Evolutionary conservation across 2,113 vertebrate species (phyloP).

Genomic region (Dipodomys spectabilis): DNA sequence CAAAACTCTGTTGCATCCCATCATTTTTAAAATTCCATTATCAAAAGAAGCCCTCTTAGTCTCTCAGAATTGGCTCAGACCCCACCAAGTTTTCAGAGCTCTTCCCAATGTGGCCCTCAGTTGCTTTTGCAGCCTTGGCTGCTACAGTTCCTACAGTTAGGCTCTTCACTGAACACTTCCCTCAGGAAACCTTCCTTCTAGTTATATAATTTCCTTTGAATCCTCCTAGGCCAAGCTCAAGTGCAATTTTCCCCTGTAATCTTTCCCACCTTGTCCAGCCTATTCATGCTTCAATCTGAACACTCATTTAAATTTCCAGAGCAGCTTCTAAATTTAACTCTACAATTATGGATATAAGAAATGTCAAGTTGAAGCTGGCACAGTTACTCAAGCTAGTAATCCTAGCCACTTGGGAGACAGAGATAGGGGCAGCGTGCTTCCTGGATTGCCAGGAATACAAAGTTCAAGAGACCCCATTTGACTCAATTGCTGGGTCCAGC

Average conservation of each 20-base stretch:
- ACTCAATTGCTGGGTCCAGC: too few species aligned
- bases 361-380: neutral
- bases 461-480: too few species aligned
- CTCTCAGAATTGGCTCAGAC: neutral
- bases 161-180: neutral
- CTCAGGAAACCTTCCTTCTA: neutral
- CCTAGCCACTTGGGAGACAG: too few species aligned
- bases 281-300: neutral
- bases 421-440: too few species aligned
- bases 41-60: neutral
- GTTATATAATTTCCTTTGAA: too few species aligned
- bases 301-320: neutral
- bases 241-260: neutral
- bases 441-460: too few species aligned
- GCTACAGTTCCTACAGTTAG: neutral
- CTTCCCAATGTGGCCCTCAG: neutral
- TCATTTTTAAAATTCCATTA: neutral
- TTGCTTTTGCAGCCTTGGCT: neutral
- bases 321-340: constrained; percentile 6
- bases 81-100: neutral
- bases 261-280: neutral
- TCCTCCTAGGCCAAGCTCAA: constrained; percentile 1
- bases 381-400: too few species aligned
- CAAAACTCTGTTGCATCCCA: neutral
- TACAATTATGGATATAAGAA: neutral